A percentile compares a stretch with the other conserved stretches of the same genome.
Conservation (phyloP, 2,888 invertebrate species). For the Sarcophaga rosellei region DNA sequence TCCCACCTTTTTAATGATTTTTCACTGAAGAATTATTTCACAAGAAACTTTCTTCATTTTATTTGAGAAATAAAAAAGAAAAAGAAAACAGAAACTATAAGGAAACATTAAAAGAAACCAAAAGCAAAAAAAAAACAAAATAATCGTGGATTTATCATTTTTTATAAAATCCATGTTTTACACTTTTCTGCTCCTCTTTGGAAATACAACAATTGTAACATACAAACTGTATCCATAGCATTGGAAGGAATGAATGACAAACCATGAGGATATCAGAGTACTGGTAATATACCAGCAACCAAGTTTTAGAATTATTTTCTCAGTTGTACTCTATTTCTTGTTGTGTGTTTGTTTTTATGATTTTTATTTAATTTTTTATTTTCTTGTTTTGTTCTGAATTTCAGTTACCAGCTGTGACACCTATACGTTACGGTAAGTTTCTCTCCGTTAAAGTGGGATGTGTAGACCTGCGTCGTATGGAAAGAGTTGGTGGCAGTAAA, state of each 20-base stretch:
- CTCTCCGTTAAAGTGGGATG: no score
- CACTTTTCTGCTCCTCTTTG: conserved; percentile 37
- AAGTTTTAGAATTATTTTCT: conserved; percentile 63
- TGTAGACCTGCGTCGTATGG: no score
- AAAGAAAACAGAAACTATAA: not conserved
- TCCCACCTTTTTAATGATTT: conserved; percentile 36
- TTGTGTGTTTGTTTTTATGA: conserved; percentile 35
- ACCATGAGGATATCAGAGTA: conserved; percentile 30
- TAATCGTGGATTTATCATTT: conserved; percentile 60
- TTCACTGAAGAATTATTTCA: conserved; percentile 33
- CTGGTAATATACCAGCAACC: conserved; percentile 43
- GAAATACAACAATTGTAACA: not conserved
- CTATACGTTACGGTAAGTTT: conserved; percentile 61
- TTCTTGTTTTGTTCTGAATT: conserved; percentile 54
- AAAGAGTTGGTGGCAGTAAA: not conserved
- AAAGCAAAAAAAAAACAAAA: conserved; percentile 23
- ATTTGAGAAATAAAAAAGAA: not conserved
- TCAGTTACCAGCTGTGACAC: conserved; percentile 68
- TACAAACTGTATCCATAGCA: not conserved
- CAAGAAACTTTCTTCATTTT: not conserved
- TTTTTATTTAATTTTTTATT: conserved; percentile 52
- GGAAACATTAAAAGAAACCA: not conserved
- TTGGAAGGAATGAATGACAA: conserved; percentile 5
- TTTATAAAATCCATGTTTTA: conserved; percentile 60
- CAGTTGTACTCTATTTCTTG: conserved; percentile 33